A percentile compares a stretch with the other conserved stretches of the same genome.
Conservation (phyloP, 2,113 vertebrate genomes). For the Rhinopithecus roxellana region DNA sequence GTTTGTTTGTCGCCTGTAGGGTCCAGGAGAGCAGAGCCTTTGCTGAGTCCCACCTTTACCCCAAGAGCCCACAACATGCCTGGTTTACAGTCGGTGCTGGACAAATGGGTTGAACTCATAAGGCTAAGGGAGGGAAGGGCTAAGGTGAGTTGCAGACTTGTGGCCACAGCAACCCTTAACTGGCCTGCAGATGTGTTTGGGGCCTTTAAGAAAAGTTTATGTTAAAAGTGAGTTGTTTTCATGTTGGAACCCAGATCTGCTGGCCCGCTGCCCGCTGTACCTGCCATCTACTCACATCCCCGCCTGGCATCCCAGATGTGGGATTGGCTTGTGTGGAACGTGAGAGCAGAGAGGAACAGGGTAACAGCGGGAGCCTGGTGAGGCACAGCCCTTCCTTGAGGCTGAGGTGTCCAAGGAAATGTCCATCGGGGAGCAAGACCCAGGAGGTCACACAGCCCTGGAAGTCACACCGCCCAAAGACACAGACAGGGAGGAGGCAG, state of each 20-base stretch:
- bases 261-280: background rate
- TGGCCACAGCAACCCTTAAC: no score
- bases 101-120: background rate
- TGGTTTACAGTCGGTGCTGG: background rate
- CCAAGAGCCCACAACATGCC: background rate
- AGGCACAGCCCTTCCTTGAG: background rate
- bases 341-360: background rate
- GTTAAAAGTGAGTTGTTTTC: background rate
- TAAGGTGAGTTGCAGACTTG: background rate
- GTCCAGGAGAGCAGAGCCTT: background rate
- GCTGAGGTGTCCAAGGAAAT: background rate
- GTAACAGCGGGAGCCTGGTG: background rate
- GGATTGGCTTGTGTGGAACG: no score
- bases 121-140: no score
- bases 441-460: no score
- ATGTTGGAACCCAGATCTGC: no score
- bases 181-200: background rate
- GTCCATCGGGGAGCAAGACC: no score
- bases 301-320: background rate
- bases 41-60: background rate
- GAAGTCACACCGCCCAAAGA: no score
- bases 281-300: background rate
- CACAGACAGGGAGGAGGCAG: no score
- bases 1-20: fast-evolving
- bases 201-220: background rate